Evolutionary conservation across 2,113 vertebrate species (phyloP).

Genomic region (Osmerus mordax): DNA sequence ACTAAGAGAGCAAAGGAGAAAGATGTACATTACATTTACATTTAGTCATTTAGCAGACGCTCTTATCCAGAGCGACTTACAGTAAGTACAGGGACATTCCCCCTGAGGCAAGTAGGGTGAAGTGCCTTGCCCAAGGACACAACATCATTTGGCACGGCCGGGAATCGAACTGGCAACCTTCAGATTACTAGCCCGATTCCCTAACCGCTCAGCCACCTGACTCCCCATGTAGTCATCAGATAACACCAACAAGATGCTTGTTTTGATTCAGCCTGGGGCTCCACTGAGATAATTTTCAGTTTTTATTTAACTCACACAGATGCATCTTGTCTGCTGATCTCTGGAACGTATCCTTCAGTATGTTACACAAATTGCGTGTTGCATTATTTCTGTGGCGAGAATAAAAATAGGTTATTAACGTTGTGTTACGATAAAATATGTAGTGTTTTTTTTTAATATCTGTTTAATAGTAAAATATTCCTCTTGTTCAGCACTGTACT

Average conservation of each 20-base stretch:
- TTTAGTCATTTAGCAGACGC: no score
- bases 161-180: no score
- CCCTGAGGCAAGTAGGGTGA: no score
- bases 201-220: no score
- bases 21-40: no score
- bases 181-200: no score
- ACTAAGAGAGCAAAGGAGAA: slow-evolving; percentile 68
- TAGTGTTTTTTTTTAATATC: no score
- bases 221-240: slow-evolving; percentile 12
- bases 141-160: no score
- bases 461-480: no score
- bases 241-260: neutral
- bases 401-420: slow-evolving; percentile 21
- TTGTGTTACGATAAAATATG: neutral
- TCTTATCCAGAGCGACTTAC: no score
- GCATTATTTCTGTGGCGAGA: slow-evolving; percentile 72
- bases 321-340: slow-evolving; percentile 82
- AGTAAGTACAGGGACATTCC: no score
- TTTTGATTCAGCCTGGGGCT: neutral
- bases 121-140: no score
- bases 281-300: neutral
- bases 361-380: slow-evolving; percentile 83
- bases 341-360: slow-evolving; percentile 87
- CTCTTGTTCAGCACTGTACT: neutral
- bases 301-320: slow-evolving; percentile 77